Percentiles rank a stretch among this genome's conserved stretches.
These are phyloP conservation scores for Sialis lutaria DNA, from an alignment of 2,888 invertebrate species.

Conservation along the genomic window DNA sequence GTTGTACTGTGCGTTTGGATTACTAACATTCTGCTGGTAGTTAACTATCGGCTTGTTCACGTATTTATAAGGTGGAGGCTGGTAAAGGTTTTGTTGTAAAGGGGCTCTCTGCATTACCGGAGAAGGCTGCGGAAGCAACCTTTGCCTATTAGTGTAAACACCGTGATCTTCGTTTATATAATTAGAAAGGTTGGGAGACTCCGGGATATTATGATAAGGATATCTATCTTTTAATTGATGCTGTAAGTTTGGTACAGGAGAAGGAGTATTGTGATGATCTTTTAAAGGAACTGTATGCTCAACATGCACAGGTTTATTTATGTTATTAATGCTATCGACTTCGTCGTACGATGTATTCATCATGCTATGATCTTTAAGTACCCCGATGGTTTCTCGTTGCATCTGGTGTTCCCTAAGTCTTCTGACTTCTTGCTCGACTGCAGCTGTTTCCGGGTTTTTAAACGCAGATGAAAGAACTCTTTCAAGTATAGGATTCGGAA, in stretches of 20 bases:
- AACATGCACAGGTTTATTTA: too few species aligned
- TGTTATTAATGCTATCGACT: too few species aligned
- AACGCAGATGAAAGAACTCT: constrained; percentile 68
- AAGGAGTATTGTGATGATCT: not conserved
- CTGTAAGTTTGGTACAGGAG: not conserved
- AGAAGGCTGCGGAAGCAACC: constrained; percentile 16
- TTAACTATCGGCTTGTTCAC: not conserved
- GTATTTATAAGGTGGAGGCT: not conserved
- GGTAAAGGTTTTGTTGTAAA: constrained; percentile 4
- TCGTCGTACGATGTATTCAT: too few species aligned
- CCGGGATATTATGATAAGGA: too few species aligned
- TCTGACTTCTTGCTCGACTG: constrained; percentile 31
- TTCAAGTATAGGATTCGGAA: constrained; percentile 80
- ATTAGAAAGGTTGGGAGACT: constrained; percentile 10
- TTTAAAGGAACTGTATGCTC: too few species aligned
- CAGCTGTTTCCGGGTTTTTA: constrained; percentile 47
- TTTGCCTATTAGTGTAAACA: constrained; percentile 5
- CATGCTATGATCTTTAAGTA: not conserved
- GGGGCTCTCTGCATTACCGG: constrained; percentile 12
- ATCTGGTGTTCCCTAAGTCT: constrained; percentile 26
- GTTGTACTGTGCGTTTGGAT: not conserved
- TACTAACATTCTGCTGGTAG: not conserved
- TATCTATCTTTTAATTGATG: too few species aligned
- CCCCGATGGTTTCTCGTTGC: not conserved
- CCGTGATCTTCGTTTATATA: too few species aligned